A percentile compares a stretch with the other conserved stretches of the same genome.
Conservation (phyloP, 2,797 vertebrate genomes). For the Aplochiton taeniatus region DNA sequence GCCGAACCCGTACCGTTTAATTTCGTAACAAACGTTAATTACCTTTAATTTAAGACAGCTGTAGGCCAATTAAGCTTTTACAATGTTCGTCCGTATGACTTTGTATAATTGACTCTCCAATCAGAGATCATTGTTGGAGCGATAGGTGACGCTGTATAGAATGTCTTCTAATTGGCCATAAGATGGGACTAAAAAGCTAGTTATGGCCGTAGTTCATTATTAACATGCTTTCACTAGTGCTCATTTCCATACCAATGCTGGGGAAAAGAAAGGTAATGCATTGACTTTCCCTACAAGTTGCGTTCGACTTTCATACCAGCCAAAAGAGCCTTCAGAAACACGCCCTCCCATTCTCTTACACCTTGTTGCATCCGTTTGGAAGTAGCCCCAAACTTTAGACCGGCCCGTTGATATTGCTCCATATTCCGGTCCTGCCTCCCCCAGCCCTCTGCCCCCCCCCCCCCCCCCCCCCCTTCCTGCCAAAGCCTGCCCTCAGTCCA, state of each 20-base stretch:
- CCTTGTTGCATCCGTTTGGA: conserved; percentile 68
- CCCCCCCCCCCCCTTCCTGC: conserved; percentile 47
- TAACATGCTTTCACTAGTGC: no score
- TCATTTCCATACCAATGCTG: conserved; percentile 44
- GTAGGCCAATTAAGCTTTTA: no score
- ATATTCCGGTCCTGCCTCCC: conserved; percentile 17
- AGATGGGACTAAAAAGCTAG: no score
- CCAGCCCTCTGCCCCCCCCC: conserved; percentile 29
- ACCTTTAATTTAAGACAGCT: no score
- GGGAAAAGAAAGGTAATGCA: conserved; percentile 43
- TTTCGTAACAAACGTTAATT: no score
- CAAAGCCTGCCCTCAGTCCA: conserved; percentile 64
- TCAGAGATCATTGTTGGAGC: no score
- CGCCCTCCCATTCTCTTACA: background rate
- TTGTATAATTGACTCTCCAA: no score
- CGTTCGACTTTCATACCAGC: conserved; percentile 38
- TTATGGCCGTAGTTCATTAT: no score
- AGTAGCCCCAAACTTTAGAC: conserved; percentile 44
- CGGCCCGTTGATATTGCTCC: conserved; percentile 19
- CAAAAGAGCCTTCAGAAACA: background rate
- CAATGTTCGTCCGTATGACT: no score
- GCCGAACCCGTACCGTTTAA: no score
- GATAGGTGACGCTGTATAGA: no score
- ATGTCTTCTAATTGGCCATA: no score
- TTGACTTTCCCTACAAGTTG: conserved; percentile 54